phyloP scores from a whole-genome alignment of 37 sponge, comb jelly and placozoan genomes.

The Theonella swinhoei region DNA sequence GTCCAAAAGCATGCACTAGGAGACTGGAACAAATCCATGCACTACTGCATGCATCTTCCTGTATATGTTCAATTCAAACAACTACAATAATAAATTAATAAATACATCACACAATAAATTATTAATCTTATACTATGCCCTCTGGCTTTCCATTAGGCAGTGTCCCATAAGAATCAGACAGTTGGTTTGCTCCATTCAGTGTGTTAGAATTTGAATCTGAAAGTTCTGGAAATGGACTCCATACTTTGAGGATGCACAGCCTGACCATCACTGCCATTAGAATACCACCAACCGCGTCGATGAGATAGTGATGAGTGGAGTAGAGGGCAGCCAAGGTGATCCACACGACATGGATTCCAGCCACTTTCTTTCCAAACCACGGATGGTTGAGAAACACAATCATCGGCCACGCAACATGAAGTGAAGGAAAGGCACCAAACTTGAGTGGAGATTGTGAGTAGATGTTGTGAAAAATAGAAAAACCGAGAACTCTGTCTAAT shows the following conservation, averaged over 20 bases:
- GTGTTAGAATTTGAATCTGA: too few relatives aligned
- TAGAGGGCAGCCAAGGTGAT: conserved; percentile 88
- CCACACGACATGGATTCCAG: conserved; percentile 68
- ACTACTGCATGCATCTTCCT: too few relatives aligned
- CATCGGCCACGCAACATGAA: conserved; percentile 84
- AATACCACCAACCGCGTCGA: conserved; percentile 86
- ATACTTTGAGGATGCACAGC: conserved; percentile 59
- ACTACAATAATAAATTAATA: too few relatives aligned
- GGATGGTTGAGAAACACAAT: conserved; percentile 75
- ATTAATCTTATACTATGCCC: too few relatives aligned
- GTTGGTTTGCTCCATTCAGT: too few relatives aligned
- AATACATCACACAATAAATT: too few relatives aligned
- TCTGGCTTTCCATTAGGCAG: too few relatives aligned
- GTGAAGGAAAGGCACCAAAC: conserved; percentile 90
- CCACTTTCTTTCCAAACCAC: conserved; percentile 77
- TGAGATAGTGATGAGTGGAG: conserved; percentile 75
- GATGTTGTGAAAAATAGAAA: conserved; percentile 63
- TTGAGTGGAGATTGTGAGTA: conserved; percentile 78
- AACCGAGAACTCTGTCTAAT: conserved; percentile 70
- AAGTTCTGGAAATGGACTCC: conserved; percentile 79
- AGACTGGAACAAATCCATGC: too few relatives aligned
- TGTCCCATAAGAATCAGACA: too few relatives aligned
- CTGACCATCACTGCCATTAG: conserved; percentile 62
- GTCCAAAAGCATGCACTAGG: too few relatives aligned
- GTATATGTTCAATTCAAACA: too few relatives aligned